Evolutionary conservation across 2,888 invertebrate species (phyloP).

Genomic region (Drosophila limbata): DNA sequence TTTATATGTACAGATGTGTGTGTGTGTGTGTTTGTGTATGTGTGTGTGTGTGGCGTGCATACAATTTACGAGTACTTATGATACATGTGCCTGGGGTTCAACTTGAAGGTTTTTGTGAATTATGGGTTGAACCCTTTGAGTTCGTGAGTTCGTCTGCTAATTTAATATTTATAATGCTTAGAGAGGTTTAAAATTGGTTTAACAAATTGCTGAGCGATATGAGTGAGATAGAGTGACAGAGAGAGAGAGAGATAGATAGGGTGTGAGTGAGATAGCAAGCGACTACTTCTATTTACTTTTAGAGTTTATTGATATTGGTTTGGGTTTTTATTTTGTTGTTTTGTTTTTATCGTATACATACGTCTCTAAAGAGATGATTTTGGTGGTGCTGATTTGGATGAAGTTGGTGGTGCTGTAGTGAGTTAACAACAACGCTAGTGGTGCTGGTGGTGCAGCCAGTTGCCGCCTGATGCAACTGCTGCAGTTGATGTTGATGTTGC

Average conservation of each 20-base stretch:
- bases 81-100: constrained; percentile 39
- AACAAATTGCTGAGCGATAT: constrained; percentile 45
- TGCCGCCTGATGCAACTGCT: constrained; percentile 70
- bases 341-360: constrained; percentile 81
- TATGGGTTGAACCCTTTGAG: constrained; percentile 48
- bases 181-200: constrained; percentile 30
- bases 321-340: background rate
- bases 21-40: background rate
- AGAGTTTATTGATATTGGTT: constrained; percentile 15
- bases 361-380: constrained; percentile 86
- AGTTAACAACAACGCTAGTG: constrained; percentile 85
- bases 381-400: constrained; percentile 86
- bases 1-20: constrained; percentile 1
- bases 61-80: constrained; percentile 36
- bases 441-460: constrained; percentile 81
- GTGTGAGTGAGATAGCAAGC: constrained; percentile 12
- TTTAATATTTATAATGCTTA: constrained; percentile 46
- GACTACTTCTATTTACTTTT: constrained; percentile 32
- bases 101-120: constrained; percentile 39
- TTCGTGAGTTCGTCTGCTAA: constrained; percentile 7
- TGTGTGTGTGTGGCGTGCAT: constrained; percentile 32
- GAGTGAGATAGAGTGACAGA: background rate
- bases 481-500: constrained; percentile 51
- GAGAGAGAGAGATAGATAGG: background rate
- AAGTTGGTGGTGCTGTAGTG: constrained; percentile 86